Evolutionary conservation across 2,888 invertebrate species (phyloP), one percentile per base, ranked within the genome.

Genomic region (Pandemis heparana): DNA sequence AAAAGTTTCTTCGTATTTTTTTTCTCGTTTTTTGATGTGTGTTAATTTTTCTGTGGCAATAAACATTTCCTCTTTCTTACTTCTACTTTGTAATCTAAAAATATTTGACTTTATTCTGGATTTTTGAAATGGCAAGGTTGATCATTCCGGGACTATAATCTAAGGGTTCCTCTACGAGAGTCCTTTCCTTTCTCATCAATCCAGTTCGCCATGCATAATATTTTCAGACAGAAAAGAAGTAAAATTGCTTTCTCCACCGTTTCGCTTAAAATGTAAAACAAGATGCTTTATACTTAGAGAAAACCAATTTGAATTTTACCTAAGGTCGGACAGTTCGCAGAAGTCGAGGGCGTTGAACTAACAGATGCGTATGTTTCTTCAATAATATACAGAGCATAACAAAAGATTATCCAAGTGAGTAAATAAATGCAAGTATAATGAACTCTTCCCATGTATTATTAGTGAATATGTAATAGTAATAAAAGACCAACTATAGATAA

Each of bases 221-320:
- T 56, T 56, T 23, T 23, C 56, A 18, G 56, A 10, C 12, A 23
- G 56, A 56, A 56, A 56, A 67, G 53, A 67, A 71, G 60, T 43
- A 61, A 53, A 67, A 63, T 72, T 72, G 53, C 66, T 72, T 23
- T 60, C 63, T 64, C n/a, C 23, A 62, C n/a, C n/a, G 32, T 67
- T 66, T 62, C 53, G 51, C 41, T 72, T 46, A 62, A 67, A 62
- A 72, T 72, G 66, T 67, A 62, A 71, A 72, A 62, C 67, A 38
- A 71, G 61, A 71, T 59, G 61, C 23, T 61, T 62, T 38, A 53
- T 71, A 43, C 43, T 43, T 43, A 43, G 41, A 61, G 60, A 71
- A 65, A 66, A 71, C 53, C 66, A 71, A 72, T 67, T 72, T 67
- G 61, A 61, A 67, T 71, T 61, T 66, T 66, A 72, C 71, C 62